Conservation (phyloP, 2,888 invertebrate species). For the Eurytoma adleriae region DNA sequence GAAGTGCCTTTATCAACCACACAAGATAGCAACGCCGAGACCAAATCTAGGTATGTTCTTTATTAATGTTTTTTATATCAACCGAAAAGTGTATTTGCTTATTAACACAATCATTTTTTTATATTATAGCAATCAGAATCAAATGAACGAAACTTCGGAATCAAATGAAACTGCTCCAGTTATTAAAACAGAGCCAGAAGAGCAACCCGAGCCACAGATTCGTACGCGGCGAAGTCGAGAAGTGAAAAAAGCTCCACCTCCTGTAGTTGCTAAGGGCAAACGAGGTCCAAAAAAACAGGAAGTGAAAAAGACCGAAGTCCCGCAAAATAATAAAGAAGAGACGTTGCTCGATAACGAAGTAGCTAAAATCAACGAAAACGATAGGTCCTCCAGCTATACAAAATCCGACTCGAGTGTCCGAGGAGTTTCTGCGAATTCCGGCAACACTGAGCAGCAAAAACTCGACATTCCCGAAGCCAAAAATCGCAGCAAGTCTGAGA, state of each 20-base stretch:
- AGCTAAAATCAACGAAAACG: constrained; percentile 73
- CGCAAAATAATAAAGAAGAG: constrained; percentile 62
- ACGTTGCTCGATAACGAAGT: constrained; percentile 73
- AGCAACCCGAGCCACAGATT: constrained; percentile 47
- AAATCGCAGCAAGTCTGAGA: constrained; percentile 73
- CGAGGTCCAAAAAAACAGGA: constrained; percentile 61
- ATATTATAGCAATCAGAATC: constrained; percentile 29
- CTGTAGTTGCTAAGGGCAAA: constrained; percentile 14
- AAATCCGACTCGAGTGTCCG: constrained; percentile 63
- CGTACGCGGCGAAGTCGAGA: constrained; percentile 70
- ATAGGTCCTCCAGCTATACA: constrained; percentile 60
- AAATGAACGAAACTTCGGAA: constrained; percentile 32
- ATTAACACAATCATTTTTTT: background rate
- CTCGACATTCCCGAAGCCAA: constrained; percentile 15
- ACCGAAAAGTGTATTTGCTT: too few species aligned
- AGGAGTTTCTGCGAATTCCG: constrained; percentile 68
- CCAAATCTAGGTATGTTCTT: too few species aligned
- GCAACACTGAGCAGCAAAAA: constrained; percentile 55
- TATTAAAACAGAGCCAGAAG: constrained; percentile 40
- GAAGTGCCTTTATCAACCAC: constrained; percentile 52
- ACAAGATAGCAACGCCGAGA: constrained; percentile 23
- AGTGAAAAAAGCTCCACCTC: constrained; percentile 61
- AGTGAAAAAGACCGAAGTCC: constrained; percentile 62
- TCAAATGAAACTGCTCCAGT: constrained; percentile 9
- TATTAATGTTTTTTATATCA: too few species aligned